Percentiles rank a stretch among this genome's conserved stretches.
These are phyloP conservation scores for Aphidius gifuensis DNA, from an alignment of 1,140 invertebrate species.

Conservation along the genomic window DNA sequence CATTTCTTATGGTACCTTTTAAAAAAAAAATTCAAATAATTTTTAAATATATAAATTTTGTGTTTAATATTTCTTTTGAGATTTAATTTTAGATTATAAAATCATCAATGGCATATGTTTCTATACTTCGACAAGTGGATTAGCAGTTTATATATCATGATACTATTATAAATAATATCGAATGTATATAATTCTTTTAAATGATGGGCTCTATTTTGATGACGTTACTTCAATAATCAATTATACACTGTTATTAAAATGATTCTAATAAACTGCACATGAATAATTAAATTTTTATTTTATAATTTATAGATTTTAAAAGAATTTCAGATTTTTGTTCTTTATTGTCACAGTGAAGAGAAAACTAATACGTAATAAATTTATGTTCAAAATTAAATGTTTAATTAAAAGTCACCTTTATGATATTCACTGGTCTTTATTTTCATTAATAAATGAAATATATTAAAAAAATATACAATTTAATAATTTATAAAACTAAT, in stretches of 20 bases:
- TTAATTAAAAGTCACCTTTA: too few species aligned
- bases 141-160: not conserved
- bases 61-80: not conserved
- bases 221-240: not conserved
- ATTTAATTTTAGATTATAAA: slow-evolving; percentile 6
- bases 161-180: not conserved
- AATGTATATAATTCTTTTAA: not conserved
- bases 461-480: too few species aligned
- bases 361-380: too few species aligned
- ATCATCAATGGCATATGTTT: slow-evolving; percentile 3
- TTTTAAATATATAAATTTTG: not conserved
- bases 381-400: too few species aligned
- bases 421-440: too few species aligned
- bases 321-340: too few species aligned
- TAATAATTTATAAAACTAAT: too few species aligned
- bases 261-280: too few species aligned
- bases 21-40: too few species aligned
- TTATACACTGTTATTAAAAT: not conserved
- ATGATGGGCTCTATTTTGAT: not conserved
- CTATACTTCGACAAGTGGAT: not conserved
- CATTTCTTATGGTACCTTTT: slow-evolving; percentile 14
- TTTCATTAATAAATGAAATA: too few species aligned
- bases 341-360: too few species aligned
- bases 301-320: not conserved
- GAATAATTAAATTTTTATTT: too few species aligned